Base-by-base conservation (phyloP, 30 jellyfish, hydroid and myxozoan genomes). In the Hydractinia echinata region DNA sequence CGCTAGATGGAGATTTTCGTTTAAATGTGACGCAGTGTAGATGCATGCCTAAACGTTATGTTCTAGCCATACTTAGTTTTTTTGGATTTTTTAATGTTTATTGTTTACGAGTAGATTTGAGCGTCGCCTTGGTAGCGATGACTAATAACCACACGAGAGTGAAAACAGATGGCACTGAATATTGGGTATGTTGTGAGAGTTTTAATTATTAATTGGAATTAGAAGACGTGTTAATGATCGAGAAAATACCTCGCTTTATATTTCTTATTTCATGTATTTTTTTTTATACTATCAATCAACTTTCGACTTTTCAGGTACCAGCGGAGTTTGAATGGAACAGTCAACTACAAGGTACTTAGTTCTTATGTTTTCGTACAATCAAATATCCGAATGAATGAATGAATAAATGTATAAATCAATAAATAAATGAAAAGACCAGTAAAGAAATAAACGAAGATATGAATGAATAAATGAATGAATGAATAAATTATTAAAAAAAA, bases 101-200 rank as follows among this genome's bases (percentile, higher is more conserved):
- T 73, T 93, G 99, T 56, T 67, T 93, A 10, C 94, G 99, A 7
- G 99, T 86, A 58, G 96, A 93, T 81, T 73, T 93, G 58, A 93
- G 99, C 64, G 88, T 93, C 4, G 87, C 99, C 67, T 74, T 93
- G 84, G 99, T 93, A 51, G 99, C 99, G 15, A 93, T 93, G 99
- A 87, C 99, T 6, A 82, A 83, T 70, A 76, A 81, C 73, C 99
- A 93, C 80, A 87, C 91, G 16, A 62, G 96, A 82, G 84, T 93
- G 73, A 67, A 78, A 50, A 44, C 85, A 48, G 53, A 83, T 51
- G 99, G 99, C 18, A 87, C 84, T n/a, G 93, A 93, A 76, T 87
- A 87, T 81, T 58, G 18, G 88, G 99, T 93, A 66, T 49, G 95
- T 77, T 8, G 82, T 50, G 21, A 30, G 20, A 55, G 14, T 73